These are phyloP conservation scores for Lates calcarifer DNA, from an alignment of 2,113 vertebrate genomes.

Conservation along the genomic window DNA sequence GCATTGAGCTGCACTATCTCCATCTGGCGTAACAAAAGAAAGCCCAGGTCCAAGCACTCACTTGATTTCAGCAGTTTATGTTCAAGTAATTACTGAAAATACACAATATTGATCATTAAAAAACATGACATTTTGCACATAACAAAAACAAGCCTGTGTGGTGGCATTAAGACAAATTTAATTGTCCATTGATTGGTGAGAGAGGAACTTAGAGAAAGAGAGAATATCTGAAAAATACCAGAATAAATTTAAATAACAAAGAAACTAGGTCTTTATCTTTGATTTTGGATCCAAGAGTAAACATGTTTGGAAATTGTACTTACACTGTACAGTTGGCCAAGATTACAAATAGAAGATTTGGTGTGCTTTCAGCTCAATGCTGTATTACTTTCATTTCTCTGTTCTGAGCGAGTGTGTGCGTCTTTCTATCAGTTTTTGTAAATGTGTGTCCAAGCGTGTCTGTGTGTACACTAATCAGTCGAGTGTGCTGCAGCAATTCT, in stretches of 20 bases:
- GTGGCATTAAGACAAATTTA: conserved; percentile 63
- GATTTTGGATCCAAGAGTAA: conserved; percentile 65
- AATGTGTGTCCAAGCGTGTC: conserved; percentile 28
- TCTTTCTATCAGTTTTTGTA: conserved; percentile 39
- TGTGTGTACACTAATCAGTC: conserved; percentile 70
- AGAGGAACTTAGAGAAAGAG: conserved; percentile 45
- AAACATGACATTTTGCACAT: conserved; percentile 70
- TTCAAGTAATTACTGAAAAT: conserved; percentile 51
- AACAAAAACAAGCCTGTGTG: conserved; percentile 42
- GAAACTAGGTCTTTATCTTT: conserved; percentile 42
- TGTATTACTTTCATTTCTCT: conserved; percentile 65
- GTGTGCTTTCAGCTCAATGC: conserved; percentile 51
- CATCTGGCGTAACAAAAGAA: conserved; percentile 13
- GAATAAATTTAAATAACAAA: conserved; percentile 58
- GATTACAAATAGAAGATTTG: conserved; percentile 55
- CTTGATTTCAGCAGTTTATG: conserved; percentile 20
- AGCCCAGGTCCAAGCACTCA: neutral
- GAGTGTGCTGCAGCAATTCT: conserved; percentile 60
- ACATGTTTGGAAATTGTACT: conserved; percentile 65
- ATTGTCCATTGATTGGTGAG: conserved; percentile 61
- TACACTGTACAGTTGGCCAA: conserved; percentile 40
- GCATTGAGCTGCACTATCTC: neutral
- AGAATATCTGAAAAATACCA: conserved; percentile 56
- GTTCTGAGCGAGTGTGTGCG: conserved; percentile 36
- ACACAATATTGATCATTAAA: conserved; percentile 66